These are phyloP conservation scores for Antechinus stuartii DNA, from an alignment of 2,113 vertebrate species.

Conservation along the genomic window DNA sequence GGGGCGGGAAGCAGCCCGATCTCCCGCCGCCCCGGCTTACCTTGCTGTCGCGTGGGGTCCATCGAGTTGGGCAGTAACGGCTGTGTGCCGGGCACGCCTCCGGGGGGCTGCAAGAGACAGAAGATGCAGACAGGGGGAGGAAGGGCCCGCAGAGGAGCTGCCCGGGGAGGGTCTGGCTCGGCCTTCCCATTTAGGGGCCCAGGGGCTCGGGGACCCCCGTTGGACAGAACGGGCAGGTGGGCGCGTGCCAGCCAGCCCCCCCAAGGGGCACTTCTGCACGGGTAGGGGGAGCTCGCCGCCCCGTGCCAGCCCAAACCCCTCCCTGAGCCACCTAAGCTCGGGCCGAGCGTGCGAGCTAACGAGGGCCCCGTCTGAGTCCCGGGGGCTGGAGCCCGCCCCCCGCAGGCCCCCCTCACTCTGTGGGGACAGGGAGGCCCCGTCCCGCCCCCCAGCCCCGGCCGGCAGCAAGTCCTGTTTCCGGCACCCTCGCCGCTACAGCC, in stretches of 20 bases:
- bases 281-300: not conserved
- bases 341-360: no score
- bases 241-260: no score
- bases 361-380: no score
- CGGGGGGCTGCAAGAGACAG: constrained; percentile 89
- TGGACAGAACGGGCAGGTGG: not conserved
- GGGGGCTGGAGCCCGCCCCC: no score
- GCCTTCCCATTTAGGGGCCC: not conserved
- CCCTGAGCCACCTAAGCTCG: no score
- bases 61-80: constrained; percentile 97
- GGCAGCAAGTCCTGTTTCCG: no score
- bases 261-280: no score
- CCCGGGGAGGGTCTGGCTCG: not conserved
- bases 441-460: no score
- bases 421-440: no score
- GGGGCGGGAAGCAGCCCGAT: rapidly evolving
- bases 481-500: no score
- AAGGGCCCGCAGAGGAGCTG: no score
- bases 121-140: not conserved
- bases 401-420: not conserved
- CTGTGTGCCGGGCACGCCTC: constrained; percentile 96
- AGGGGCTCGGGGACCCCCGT: no score
- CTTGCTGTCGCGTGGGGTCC: constrained; percentile 98
- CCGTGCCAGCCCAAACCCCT: not conserved
- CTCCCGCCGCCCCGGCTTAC: constrained; percentile 71